Evolutionary conservation across 2,797 vertebrate species (phyloP).

Genomic region (Epinephelus coioides): DNA sequence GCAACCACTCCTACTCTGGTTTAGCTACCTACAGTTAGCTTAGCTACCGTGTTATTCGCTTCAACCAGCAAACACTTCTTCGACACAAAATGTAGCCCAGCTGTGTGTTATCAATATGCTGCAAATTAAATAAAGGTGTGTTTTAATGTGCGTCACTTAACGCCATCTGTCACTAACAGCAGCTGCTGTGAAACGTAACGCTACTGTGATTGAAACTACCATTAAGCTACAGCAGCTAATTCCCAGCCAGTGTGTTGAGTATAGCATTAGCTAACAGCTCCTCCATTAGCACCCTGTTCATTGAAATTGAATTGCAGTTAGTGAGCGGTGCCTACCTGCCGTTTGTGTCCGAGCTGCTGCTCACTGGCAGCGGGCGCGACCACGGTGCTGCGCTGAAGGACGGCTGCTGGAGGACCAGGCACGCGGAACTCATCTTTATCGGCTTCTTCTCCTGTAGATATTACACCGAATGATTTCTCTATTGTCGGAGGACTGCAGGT

Average conservation of each 20-base stretch:
- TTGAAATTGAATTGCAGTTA: background rate
- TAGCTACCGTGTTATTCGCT: no score
- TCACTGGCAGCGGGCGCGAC: constrained; percentile 38
- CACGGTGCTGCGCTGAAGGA: constrained; percentile 35
- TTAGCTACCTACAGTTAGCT: background rate
- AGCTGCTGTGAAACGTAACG: background rate
- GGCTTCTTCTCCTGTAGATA: background rate
- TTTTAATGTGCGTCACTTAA: background rate
- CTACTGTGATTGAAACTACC: no score
- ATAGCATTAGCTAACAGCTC: background rate
- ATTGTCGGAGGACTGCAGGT: background rate
- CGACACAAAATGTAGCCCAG: background rate
- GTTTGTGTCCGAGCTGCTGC: constrained; percentile 33
- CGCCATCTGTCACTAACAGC: no score
- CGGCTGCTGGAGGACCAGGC: constrained; percentile 53
- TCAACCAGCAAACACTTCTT: background rate
- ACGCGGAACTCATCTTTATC: constrained; percentile 71
- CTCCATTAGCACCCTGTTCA: no score
- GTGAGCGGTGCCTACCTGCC: constrained; percentile 63
- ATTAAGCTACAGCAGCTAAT: background rate
- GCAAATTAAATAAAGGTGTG: background rate
- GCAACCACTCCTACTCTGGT: background rate
- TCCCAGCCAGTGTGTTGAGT: background rate
- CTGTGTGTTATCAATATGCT: background rate
- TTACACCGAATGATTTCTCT: no score